phyloP scores from a whole-genome alignment of 2,888 invertebrate species.

The Eulithis testata region DNA sequence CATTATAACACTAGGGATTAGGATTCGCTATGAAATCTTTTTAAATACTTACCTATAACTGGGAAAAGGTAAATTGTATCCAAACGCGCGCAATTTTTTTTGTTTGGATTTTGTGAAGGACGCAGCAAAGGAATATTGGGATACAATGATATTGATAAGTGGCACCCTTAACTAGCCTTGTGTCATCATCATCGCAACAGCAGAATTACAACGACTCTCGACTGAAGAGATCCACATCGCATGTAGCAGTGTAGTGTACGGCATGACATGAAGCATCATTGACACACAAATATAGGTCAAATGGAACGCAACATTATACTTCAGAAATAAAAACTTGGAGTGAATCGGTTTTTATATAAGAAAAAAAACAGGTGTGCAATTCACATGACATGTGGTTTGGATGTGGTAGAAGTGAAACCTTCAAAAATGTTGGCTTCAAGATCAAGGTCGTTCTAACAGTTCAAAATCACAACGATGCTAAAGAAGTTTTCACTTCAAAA shows the following conservation, averaged over 20 bases:
- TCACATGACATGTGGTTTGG: too few species aligned
- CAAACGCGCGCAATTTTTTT: not conserved
- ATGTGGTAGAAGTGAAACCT: too few species aligned
- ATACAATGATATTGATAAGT: slow-evolving; percentile 1
- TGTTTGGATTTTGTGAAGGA: too few species aligned
- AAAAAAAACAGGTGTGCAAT: too few species aligned
- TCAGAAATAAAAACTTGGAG: too few species aligned
- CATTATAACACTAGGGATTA: slow-evolving; percentile 20
- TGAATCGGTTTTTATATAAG: not conserved
- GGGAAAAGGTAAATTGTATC: slow-evolving; percentile 12
- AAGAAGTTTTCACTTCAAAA: too few species aligned
- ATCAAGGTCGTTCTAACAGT: too few species aligned
- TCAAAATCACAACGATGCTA: too few species aligned
- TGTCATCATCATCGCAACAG: slow-evolving; percentile 22
- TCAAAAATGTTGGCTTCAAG: too few species aligned
- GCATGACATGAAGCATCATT: slow-evolving; percentile 47
- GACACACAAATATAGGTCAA: slow-evolving; percentile 50
- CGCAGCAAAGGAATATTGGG: not conserved
- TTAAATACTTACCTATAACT: not conserved
- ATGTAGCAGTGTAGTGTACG: slow-evolving; percentile 24
- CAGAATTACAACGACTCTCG: slow-evolving; percentile 24
- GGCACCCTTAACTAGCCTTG: slow-evolving; percentile 14
- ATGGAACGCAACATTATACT: slow-evolving; percentile 25
- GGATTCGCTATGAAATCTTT: slow-evolving; percentile 20
- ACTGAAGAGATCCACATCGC: slow-evolving; percentile 26